Evolutionary conservation across 1,140 invertebrate genomes (phyloP).

Genomic region (Drosophila punjabiensis): DNA sequence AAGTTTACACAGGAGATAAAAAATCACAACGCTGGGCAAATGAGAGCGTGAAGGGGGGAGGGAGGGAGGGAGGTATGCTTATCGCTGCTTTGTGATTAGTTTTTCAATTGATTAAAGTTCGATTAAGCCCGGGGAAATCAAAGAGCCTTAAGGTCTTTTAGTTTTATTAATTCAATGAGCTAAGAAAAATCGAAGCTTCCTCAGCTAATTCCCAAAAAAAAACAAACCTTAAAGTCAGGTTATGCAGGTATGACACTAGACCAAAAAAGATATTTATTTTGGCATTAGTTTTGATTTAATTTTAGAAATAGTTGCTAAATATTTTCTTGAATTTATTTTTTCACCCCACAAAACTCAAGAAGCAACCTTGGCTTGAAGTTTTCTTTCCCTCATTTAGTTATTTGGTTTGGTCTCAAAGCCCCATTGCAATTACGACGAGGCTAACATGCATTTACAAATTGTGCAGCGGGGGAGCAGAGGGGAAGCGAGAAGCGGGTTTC

Average conservation of each 20-base stretch:
- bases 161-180: neutral
- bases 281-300: neutral
- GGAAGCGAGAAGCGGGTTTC: neutral
- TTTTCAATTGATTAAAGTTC: slow-evolving; percentile 31
- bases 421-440: slow-evolving; percentile 12
- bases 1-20: slow-evolving; percentile 29
- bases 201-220: neutral
- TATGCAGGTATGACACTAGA: neutral
- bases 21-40: slow-evolving; percentile 19
- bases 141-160: neutral
- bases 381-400: slow-evolving; percentile 5
- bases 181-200: neutral
- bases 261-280: neutral
- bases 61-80: neutral
- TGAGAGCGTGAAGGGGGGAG: neutral
- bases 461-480: neutral
- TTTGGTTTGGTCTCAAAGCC: slow-evolving; percentile 17
- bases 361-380: neutral
- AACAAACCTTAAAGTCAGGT: neutral
- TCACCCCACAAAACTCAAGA: neutral
- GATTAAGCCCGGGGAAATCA: slow-evolving; percentile 1
- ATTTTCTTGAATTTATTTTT: neutral
- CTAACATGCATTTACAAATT: slow-evolving; percentile 32
- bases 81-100: slow-evolving; percentile 16
- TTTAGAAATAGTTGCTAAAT: neutral